Evolutionary conservation across 2,888 invertebrate genomes (phyloP).

Genomic region (Hoplodrina blanda): DNA sequence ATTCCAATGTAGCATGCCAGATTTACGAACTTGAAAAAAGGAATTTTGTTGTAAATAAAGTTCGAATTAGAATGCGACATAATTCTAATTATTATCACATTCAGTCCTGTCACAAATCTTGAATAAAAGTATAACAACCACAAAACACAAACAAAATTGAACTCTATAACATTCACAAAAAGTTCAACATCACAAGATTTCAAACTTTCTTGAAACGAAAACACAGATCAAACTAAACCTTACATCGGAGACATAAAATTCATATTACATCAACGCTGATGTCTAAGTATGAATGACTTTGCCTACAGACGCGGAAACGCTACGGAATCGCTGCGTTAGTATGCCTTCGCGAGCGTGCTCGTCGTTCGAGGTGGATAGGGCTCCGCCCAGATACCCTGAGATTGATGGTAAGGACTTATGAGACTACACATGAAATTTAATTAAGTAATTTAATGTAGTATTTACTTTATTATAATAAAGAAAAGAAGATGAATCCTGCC

Average conservation of each 20-base stretch:
- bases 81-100: neutral
- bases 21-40: neutral
- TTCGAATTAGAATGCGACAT: neutral
- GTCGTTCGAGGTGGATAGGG: conserved; percentile 92
- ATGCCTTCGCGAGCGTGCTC: conserved; percentile 94
- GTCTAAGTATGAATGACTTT: conserved; percentile 56
- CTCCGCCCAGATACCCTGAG: conserved; percentile 79
- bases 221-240: conserved; percentile 25
- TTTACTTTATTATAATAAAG: no score
- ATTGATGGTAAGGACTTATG: conserved; percentile 64
- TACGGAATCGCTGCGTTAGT: conserved; percentile 95
- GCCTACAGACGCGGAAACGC: conserved; percentile 80
- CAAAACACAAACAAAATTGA: conserved; percentile 13
- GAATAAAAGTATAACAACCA: conserved; percentile 27
- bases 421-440: neutral
- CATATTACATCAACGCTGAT: conserved; percentile 19
- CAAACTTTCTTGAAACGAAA: neutral
- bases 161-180: neutral
- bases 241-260: conserved; percentile 25
- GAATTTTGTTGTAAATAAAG: neutral
- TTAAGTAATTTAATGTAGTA: no score
- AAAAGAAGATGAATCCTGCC: no score
- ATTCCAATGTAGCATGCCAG: neutral
- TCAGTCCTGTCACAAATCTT: conserved; percentile 2
- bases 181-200: conserved; percentile 1